Evolutionary conservation across 2,797 vertebrate genomes (phyloP).

Genomic region (Neoniphon sammara): DNA sequence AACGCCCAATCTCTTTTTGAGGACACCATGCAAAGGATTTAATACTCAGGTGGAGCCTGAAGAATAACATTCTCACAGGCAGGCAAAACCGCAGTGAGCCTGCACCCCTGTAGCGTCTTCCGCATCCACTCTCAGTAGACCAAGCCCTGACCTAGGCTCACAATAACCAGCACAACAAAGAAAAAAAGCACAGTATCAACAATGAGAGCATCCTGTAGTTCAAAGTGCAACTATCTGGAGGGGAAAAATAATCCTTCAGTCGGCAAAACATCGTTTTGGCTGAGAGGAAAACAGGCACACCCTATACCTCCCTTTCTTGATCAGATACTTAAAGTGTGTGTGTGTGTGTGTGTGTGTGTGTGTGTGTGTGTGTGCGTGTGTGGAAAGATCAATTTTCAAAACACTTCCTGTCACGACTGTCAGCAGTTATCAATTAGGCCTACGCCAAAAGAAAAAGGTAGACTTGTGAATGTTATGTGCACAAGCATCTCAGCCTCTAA

Average conservation of each 20-base stretch:
- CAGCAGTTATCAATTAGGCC: neutral
- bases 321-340: neutral
- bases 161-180: neutral
- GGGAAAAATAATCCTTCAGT: neutral
- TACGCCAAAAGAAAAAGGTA: slow-evolving; percentile 9
- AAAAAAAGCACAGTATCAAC: slow-evolving; percentile 34
- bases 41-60: slow-evolving; percentile 20
- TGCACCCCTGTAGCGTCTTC: neutral
- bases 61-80: slow-evolving; percentile 50
- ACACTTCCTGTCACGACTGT: neutral
- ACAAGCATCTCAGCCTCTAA: slow-evolving; percentile 16
- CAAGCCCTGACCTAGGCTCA: neutral
- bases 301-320: neutral
- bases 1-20: neutral
- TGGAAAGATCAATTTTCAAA: neutral
- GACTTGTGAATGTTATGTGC: slow-evolving; percentile 23
- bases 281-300: slow-evolving; percentile 15
- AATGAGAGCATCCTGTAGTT: slow-evolving; percentile 9
- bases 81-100: slow-evolving; percentile 3
- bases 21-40: slow-evolving; percentile 14
- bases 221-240: neutral
- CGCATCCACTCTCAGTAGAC: neutral
- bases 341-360: too few relatives aligned
- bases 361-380: neutral
- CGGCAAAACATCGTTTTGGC: slow-evolving; percentile 22